These are phyloP conservation scores for Aurelia coerulea DNA, from an alignment of 30 jellyfish, hydroid and myxozoan genomes.

Conservation along the genomic window DNA sequence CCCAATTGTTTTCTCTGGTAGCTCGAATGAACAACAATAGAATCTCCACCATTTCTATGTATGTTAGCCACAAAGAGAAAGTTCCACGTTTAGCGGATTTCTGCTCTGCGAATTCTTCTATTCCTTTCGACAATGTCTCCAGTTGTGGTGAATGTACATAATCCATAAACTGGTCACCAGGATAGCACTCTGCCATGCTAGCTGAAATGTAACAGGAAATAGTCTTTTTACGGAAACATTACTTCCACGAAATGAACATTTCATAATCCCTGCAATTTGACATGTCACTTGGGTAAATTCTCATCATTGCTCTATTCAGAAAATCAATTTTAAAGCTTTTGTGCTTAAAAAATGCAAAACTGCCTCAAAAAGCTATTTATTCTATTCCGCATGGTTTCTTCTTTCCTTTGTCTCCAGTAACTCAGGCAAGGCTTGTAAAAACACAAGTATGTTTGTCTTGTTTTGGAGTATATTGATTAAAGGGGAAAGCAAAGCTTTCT, in stretches of 20 bases:
- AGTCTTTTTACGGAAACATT: too few species aligned
- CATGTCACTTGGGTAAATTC: not conserved
- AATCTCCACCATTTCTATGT: too few species aligned
- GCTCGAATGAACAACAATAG: too few species aligned
- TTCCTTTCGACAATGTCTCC: too few species aligned
- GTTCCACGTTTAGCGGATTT: too few species aligned
- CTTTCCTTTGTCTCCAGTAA: not conserved
- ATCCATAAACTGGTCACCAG: too few species aligned
- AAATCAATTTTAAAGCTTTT: not conserved
- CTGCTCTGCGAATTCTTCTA: too few species aligned
- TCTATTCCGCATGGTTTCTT: not conserved
- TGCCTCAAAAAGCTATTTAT: not conserved
- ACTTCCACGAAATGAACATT: not conserved
- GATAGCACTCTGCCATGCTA: too few species aligned
- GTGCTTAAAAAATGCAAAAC: not conserved
- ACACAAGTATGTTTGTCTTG: not conserved
- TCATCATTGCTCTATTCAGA: not conserved
- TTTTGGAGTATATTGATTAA: not conserved
- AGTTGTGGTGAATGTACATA: too few species aligned
- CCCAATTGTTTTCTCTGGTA: conserved; percentile 27
- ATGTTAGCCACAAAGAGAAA: too few species aligned
- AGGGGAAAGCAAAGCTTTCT: not conserved
- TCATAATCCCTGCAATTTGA: not conserved
- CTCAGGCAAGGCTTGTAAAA: not conserved
- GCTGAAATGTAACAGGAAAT: not conserved